Evolutionary conservation across 2,888 invertebrate genomes (phyloP).

Genomic region (Amiota communis): DNA sequence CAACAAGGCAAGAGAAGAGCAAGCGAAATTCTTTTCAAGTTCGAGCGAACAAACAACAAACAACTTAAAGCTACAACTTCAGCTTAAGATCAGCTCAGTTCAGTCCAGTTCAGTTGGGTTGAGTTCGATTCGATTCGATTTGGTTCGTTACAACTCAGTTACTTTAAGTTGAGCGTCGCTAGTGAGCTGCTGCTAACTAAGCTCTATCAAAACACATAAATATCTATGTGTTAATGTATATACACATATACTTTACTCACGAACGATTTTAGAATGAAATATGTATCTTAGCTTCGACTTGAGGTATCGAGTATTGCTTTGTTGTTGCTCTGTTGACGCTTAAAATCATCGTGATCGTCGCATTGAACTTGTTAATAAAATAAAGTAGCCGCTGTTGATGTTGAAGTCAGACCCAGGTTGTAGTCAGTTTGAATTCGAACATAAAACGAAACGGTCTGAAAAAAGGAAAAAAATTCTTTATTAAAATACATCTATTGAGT

Average conservation of each 20-base stretch:
- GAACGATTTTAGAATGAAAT: too few species aligned
- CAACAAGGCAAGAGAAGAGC: too few species aligned
- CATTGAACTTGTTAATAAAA: constrained; percentile 54
- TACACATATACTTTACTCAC: background rate
- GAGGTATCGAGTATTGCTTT: background rate
- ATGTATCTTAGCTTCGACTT: too few species aligned
- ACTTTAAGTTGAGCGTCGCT: background rate
- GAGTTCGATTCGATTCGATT: background rate
- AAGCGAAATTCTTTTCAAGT: too few species aligned
- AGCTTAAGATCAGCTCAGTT: background rate
- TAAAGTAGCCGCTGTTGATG: constrained; percentile 15
- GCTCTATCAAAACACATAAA: background rate
- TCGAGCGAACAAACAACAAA: too few species aligned
- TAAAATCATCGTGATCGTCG: constrained; percentile 20
- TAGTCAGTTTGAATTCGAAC: constrained; percentile 56
- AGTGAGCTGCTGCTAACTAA: background rate
- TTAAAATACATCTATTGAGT: constrained; percentile 37
- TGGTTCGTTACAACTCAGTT: background rate
- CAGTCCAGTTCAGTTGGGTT: background rate
- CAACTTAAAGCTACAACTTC: too few species aligned
- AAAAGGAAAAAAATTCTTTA: constrained; percentile 31
- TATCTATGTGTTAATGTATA: background rate
- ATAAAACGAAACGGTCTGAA: constrained; percentile 49
- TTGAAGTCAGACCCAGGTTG: constrained; percentile 36
- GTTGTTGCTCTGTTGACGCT: background rate